A percentile compares a stretch with the other conserved stretches of the same genome.
Conservation (phyloP, 2,888 invertebrate genomes). For the Drosophila anomalipes region DNA sequence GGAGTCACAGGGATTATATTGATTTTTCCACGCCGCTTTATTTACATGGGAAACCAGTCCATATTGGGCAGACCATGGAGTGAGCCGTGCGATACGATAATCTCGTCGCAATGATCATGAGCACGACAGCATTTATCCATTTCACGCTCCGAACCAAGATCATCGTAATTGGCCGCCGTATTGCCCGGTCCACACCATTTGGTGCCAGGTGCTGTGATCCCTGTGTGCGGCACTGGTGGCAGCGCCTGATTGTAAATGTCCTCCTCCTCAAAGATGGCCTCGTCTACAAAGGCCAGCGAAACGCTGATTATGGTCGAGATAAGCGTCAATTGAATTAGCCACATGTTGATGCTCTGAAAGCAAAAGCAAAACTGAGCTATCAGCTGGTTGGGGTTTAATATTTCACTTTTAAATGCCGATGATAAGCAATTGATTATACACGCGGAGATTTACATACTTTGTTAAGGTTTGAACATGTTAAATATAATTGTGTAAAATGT, state of each 20-base stretch:
- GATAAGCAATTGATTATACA: constrained; percentile 19
- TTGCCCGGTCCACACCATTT: constrained; percentile 97
- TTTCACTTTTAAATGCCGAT: constrained; percentile 26
- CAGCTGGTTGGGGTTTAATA: constrained; percentile 16
- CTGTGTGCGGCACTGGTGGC: constrained; percentile 75
- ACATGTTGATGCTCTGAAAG: constrained; percentile 36
- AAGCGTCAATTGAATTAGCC: constrained; percentile 9
- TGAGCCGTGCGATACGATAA: constrained; percentile 76
- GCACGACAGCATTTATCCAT: constrained; percentile 95
- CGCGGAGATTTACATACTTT: not conserved
- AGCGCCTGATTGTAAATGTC: constrained; percentile 83
- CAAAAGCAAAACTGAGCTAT: constrained; percentile 41
- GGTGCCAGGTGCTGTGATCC: constrained; percentile 88
- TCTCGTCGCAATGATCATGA: constrained; percentile 88
- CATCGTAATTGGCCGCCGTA: constrained; percentile 91
- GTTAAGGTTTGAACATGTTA: not conserved
- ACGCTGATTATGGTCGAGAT: constrained; percentile 18
- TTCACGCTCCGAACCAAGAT: constrained; percentile 92
- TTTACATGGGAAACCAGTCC: constrained; percentile 84
- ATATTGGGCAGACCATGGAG: constrained; percentile 80
- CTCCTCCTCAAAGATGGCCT: constrained; percentile 84
- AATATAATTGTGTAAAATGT: not conserved
- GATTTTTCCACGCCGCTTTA: constrained; percentile 42
- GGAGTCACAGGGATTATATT: constrained; percentile 12
- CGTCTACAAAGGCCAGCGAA: constrained; percentile 70